phyloP scores from a whole-genome alignment of 2,888 invertebrate genomes.

The Pandemis cinnamomeana region DNA sequence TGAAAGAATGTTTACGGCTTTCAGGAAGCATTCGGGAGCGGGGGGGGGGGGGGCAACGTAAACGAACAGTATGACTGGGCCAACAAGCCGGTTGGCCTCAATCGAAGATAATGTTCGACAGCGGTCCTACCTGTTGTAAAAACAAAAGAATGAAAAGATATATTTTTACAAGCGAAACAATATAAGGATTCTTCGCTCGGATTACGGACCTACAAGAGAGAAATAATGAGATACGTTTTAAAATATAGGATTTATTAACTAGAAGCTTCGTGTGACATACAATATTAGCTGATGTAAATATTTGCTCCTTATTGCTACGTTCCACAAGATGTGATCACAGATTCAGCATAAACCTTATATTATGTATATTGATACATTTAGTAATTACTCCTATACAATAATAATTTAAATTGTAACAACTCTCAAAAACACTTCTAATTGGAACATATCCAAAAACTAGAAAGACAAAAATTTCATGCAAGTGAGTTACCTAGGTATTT shows the following conservation, averaged over 20 bases:
- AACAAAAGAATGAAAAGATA: no score
- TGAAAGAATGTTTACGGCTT: no score
- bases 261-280: conserved; percentile 35
- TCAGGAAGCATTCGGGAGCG: no score
- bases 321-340: conserved; percentile 24
- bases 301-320: conserved; percentile 32
- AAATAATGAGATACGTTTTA: conserved; percentile 15
- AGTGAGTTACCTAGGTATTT: neutral
- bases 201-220: no score
- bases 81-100: no score
- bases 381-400: neutral
- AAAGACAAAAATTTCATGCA: no score
- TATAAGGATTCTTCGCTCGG: no score
- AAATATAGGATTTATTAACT: conserved; percentile 37
- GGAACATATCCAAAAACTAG: neutral
- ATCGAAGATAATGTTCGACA: no score
- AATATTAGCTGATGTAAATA: conserved; percentile 15
- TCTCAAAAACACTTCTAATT: neutral
- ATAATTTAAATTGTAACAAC: neutral
- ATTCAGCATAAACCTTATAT: conserved; percentile 8
- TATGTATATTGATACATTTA: neutral
- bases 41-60: no score
- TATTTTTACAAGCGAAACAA: no score
- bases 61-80: no score
- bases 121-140: no score